Percentiles rank a stretch among this genome's conserved stretches.
These are phyloP conservation scores for Melinopterus prodromus DNA, from an alignment of 2,888 invertebrate species.

Conservation along the genomic window DNA sequence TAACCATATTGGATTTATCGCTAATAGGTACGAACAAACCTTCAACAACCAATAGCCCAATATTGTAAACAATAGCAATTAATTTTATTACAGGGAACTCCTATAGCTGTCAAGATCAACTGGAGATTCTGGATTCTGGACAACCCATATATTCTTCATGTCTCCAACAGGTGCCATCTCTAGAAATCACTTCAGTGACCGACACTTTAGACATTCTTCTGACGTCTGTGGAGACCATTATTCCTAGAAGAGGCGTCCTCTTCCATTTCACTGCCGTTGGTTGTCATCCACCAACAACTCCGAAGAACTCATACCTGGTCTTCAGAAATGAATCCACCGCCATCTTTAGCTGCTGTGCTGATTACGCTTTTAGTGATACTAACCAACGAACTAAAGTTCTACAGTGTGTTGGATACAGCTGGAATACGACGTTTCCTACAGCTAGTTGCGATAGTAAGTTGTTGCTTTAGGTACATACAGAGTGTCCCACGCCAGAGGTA, in stretches of 20 bases:
- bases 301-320: conserved; percentile 73
- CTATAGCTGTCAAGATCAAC: conserved; percentile 63
- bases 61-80: not conserved
- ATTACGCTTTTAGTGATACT: conserved; percentile 75
- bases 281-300: conserved; percentile 71
- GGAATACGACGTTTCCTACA: conserved; percentile 70
- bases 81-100: conserved; percentile 15
- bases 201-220: conserved; percentile 59
- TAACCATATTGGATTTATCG: conserved; percentile 75
- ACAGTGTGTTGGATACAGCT: conserved; percentile 71
- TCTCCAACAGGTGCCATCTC: conserved; percentile 64
- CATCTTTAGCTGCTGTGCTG: conserved; percentile 74
- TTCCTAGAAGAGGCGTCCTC: conserved; percentile 66
- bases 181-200: conserved; percentile 62
- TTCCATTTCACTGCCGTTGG: conserved; percentile 71
- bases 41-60: not conserved
- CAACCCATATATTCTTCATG: conserved; percentile 64
- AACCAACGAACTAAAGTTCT: conserved; percentile 63
- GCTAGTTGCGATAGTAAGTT: conserved; percentile 70
- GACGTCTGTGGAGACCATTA: conserved; percentile 45
- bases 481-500: no score
- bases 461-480: not conserved
- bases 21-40: conserved; percentile 67
- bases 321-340: conserved; percentile 72
- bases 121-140: conserved; percentile 64